Conservation (phyloP, 2,797 vertebrate species). For the Aulostomus chinensis region DNA sequence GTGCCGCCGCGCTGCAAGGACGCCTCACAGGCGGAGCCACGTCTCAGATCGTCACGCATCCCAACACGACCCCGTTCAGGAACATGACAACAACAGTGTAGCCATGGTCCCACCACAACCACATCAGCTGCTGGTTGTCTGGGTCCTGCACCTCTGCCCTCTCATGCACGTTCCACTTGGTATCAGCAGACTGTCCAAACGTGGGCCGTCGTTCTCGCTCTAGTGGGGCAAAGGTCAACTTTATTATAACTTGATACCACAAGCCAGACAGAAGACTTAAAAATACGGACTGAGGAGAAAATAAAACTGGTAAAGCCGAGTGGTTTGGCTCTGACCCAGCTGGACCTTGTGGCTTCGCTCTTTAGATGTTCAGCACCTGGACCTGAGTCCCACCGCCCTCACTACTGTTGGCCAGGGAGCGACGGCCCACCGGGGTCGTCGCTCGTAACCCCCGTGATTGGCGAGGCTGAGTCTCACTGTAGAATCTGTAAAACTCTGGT, state of each 20-base stretch:
- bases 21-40: too few relatives aligned
- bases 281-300: slow-evolving; percentile 69
- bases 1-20: too few relatives aligned
- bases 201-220: too few relatives aligned
- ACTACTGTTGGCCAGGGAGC: slow-evolving; percentile 38
- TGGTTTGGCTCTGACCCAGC: slow-evolving; percentile 33
- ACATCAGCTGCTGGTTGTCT: too few relatives aligned
- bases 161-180: too few relatives aligned
- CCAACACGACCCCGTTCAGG: too few relatives aligned
- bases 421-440: slow-evolving; percentile 76
- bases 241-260: slow-evolving; percentile 30
- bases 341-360: slow-evolving; percentile 70
- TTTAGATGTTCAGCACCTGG: slow-evolving; percentile 82
- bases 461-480: slow-evolving; percentile 76
- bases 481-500: slow-evolving; percentile 74
- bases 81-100: too few relatives aligned
- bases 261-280: slow-evolving; percentile 84
- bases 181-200: too few relatives aligned
- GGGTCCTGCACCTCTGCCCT: too few relatives aligned
- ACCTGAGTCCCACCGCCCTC: slow-evolving; percentile 78
- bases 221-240: slow-evolving; percentile 35
- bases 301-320: slow-evolving; percentile 25
- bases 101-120: too few relatives aligned
- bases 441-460: slow-evolving; percentile 86
- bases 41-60: too few relatives aligned